Conservation (phyloP, 2,113 vertebrate genomes). For the Bos javanicus region DNA sequence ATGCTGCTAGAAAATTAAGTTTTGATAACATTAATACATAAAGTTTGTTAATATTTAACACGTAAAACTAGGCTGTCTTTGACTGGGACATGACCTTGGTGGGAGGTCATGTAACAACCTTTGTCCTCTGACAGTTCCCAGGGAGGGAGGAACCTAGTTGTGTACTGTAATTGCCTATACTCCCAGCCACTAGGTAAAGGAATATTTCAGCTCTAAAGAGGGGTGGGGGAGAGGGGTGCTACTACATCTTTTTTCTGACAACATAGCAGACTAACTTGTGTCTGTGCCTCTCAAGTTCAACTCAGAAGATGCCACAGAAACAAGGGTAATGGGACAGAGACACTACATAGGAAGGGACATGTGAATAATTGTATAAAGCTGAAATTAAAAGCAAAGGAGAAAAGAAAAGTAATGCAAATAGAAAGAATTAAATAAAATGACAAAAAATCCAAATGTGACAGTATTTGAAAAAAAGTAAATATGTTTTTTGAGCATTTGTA, state of each 20-base stretch:
- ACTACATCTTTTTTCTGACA: not conserved
- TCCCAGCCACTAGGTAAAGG: not conserved
- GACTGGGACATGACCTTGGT: not conserved
- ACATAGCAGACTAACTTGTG: not conserved
- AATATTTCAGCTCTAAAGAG: not conserved
- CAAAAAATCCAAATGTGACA: not conserved
- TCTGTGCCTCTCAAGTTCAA: not conserved
- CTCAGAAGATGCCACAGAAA: not conserved
- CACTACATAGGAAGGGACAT: not conserved
- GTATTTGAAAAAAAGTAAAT: not conserved
- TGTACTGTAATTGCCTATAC: not conserved
- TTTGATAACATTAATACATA: not conserved
- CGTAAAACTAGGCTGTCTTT: not conserved
- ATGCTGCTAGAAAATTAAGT: not conserved
- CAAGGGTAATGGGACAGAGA: not conserved
- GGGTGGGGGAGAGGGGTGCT: too few species aligned
- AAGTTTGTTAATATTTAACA: not conserved
- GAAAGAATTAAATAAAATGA: not conserved
- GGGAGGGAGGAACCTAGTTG: not conserved
- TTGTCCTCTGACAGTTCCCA: not conserved
- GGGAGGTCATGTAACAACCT: not conserved
- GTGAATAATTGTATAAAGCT: not conserved
- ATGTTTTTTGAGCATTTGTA: not conserved
- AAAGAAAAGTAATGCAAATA: not conserved
- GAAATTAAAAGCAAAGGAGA: not conserved